Evolutionary conservation across 1,140 invertebrate species (phyloP).

Genomic region (Zophobas morio): DNA sequence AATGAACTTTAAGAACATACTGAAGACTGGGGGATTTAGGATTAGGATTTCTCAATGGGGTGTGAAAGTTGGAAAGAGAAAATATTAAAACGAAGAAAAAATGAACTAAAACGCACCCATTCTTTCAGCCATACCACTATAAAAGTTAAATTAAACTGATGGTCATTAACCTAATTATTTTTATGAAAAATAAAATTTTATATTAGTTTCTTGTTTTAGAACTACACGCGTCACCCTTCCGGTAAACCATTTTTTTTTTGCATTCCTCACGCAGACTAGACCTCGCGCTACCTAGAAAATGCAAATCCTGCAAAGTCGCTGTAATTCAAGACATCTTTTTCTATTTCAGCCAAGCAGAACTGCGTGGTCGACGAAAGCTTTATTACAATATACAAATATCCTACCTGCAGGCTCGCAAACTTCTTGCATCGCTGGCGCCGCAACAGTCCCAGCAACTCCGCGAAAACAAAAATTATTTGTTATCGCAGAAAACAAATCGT

Average conservation of each 20-base stretch:
- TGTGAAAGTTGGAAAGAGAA: no score
- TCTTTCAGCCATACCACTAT: no score
- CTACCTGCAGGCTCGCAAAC: slow-evolving; percentile 1
- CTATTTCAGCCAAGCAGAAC: slow-evolving; percentile 17
- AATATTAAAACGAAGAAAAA: no score
- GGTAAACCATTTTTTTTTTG: slow-evolving; percentile 11
- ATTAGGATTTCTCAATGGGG: no score
- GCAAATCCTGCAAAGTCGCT: not conserved
- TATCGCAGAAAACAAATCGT: not conserved
- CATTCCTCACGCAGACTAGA: not conserved
- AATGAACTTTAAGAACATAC: no score
- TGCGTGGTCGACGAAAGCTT: slow-evolving; percentile 27
- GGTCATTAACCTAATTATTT: no score
- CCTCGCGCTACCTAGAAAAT: slow-evolving; percentile 1
- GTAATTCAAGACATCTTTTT: slow-evolving; percentile 39
- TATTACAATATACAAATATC: slow-evolving; percentile 27
- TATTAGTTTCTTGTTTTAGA: not conserved
- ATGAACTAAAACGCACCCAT: no score
- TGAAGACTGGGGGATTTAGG: no score
- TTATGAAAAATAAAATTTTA: no score
- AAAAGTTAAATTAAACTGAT: no score
- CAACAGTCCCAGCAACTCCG: not conserved
- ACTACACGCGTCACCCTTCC: not conserved
- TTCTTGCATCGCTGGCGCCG: not conserved
- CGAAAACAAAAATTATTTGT: slow-evolving; percentile 18